Evolutionary conservation across 2,797 vertebrate genomes (phyloP).

Genomic region (Catharus ustulatus): DNA sequence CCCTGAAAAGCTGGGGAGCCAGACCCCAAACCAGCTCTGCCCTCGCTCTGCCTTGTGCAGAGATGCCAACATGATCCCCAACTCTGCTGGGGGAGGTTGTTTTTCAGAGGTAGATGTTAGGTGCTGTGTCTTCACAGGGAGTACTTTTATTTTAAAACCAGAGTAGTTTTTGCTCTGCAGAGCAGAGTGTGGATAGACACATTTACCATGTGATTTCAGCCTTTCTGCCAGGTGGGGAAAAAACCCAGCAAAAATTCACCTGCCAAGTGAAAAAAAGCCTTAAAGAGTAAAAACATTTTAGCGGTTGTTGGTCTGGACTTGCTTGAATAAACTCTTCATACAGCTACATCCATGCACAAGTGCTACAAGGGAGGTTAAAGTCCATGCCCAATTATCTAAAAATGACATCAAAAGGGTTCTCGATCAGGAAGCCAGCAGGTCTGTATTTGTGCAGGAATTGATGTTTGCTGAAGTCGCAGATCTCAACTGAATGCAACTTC

Average conservation of each 20-base stretch:
- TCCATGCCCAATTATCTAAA: conserved; percentile 6
- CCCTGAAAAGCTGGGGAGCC: neutral
- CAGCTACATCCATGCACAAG: neutral
- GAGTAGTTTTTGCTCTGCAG: neutral
- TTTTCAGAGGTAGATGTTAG: neutral
- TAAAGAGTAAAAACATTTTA: neutral
- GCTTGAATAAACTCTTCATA: neutral
- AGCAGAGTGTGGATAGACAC: neutral
- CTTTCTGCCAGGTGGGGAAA: neutral
- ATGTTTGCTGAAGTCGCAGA: conserved; percentile 48
- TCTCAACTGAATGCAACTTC: conserved; percentile 55
- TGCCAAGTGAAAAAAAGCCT: neutral
- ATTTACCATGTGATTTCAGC: neutral
- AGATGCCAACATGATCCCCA: neutral
- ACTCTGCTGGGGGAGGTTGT: neutral
- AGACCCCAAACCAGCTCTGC: neutral
- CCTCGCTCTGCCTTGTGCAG: neutral
- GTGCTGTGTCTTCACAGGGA: neutral
- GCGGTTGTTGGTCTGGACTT: neutral
- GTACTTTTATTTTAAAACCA: neutral
- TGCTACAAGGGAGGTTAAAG: neutral
- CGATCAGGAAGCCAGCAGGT: conserved; percentile 31
- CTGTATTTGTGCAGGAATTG: conserved; percentile 61
- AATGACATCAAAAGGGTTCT: conserved; percentile 49
- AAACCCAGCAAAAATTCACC: neutral